Conservation (phyloP, 1,140 invertebrate genomes). For the Drosophila funebris region DNA sequence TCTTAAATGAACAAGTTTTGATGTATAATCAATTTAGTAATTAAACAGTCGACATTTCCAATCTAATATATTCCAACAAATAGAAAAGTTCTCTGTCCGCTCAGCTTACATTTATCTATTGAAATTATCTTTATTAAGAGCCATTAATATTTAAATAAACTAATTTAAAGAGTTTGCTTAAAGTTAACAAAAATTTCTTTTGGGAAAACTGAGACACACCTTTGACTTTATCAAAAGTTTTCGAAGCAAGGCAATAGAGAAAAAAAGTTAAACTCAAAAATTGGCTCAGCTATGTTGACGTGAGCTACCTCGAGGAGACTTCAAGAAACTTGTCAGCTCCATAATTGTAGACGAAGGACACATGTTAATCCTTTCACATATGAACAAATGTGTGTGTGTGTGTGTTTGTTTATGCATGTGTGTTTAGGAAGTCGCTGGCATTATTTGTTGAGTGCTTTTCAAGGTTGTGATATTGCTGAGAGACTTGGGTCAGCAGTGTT, state of each 20-base stretch:
- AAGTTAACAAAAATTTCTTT: no score
- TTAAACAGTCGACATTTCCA: no score
- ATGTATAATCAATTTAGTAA: no score
- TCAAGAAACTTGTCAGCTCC: slow-evolving; percentile 9
- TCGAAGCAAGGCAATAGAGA: background rate
- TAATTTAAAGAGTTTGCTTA: no score
- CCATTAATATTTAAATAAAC: no score
- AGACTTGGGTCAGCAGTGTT: slow-evolving; percentile 26
- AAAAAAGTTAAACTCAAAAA: background rate
- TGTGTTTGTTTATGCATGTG: background rate
- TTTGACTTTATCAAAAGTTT: background rate
- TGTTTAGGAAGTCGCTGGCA: slow-evolving; percentile 8
- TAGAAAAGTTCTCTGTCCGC: no score
- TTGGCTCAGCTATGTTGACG: slow-evolving; percentile 32
- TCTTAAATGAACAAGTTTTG: no score
- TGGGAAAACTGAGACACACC: no score
- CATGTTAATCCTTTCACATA: slow-evolving; percentile 9
- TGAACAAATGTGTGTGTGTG: background rate
- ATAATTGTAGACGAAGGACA: slow-evolving; percentile 53
- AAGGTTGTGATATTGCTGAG: slow-evolving; percentile 56
- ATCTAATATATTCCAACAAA: no score
- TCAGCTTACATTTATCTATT: no score
- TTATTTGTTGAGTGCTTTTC: slow-evolving; percentile 76
- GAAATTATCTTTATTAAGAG: no score
- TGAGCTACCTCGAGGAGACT: slow-evolving; percentile 29